phyloP scores from a whole-genome alignment of 2,113 vertebrate species.

The Daphoenositta chrysoptera region DNA sequence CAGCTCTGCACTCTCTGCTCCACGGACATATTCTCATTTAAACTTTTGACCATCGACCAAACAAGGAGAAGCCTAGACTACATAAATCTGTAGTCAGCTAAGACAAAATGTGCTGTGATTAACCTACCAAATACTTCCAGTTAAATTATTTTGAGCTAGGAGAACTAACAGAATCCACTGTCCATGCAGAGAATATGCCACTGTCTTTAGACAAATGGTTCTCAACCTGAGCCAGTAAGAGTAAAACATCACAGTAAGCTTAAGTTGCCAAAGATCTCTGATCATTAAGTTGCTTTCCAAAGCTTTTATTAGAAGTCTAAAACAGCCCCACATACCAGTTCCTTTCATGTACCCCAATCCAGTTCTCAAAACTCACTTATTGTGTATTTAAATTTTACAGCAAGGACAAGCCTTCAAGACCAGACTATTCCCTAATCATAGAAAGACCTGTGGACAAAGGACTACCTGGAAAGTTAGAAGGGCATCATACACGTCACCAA shows the following conservation, averaged over 20 bases:
- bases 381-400: background rate
- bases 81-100: background rate
- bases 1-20: background rate
- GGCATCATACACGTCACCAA: background rate
- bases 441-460: background rate
- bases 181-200: background rate
- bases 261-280: background rate
- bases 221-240: background rate
- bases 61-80: background rate
- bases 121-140: background rate
- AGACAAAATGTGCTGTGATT: background rate
- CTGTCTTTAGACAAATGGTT: background rate
- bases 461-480: background rate
- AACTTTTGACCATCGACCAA: background rate
- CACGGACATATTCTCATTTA: background rate
- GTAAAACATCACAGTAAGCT: background rate
- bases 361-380: background rate
- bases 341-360: background rate
- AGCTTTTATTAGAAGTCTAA: background rate
- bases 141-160: background rate
- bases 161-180: background rate
- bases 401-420: background rate
- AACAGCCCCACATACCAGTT: background rate
- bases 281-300: background rate
- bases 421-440: background rate